These are phyloP conservation scores for Phataginus tetradactyla DNA, from an alignment of 2,797 vertebrate species.

Conservation along the genomic window DNA sequence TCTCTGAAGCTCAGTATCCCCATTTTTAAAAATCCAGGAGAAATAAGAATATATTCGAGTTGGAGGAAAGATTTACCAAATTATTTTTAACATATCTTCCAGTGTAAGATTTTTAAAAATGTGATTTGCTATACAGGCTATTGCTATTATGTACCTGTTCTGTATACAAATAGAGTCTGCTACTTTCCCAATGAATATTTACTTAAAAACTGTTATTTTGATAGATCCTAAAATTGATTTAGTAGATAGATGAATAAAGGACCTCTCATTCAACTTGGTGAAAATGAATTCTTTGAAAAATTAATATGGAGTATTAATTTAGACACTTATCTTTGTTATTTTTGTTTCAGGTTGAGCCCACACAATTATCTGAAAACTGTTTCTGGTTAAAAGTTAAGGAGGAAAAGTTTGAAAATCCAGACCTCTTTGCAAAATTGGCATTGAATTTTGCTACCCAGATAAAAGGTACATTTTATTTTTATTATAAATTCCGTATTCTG, in stretches of 20 bases:
- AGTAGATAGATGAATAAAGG: background rate
- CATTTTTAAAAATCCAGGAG: background rate
- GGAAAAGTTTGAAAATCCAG: slow-evolving; percentile 95
- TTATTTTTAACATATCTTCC: slow-evolving; percentile 25
- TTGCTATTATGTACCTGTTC: slow-evolving; percentile 1
- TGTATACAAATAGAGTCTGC: background rate
- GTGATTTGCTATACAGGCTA: background rate
- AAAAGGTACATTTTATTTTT: slow-evolving; percentile 91
- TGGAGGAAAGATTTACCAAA: background rate
- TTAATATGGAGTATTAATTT: background rate
- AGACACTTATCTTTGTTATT: slow-evolving; percentile 45
- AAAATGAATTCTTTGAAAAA: slow-evolving; percentile 45
- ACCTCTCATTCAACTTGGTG: background rate
- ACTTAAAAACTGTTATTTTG: background rate
- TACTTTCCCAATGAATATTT: slow-evolving; percentile 13
- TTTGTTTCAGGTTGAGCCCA: slow-evolving; percentile 94
- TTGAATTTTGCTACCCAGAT: slow-evolving; percentile 94
- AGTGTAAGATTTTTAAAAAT: background rate
- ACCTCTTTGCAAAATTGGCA: slow-evolving; percentile 95
- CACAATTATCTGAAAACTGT: slow-evolving; percentile 97
- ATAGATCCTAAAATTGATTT: background rate
- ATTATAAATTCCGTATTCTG: background rate
- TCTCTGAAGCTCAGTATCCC: background rate
- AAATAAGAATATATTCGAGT: background rate
- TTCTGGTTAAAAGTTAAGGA: slow-evolving; percentile 99